phyloP scores from a whole-genome alignment of 2,888 invertebrate species.

The Cosmopolites sordidus region DNA sequence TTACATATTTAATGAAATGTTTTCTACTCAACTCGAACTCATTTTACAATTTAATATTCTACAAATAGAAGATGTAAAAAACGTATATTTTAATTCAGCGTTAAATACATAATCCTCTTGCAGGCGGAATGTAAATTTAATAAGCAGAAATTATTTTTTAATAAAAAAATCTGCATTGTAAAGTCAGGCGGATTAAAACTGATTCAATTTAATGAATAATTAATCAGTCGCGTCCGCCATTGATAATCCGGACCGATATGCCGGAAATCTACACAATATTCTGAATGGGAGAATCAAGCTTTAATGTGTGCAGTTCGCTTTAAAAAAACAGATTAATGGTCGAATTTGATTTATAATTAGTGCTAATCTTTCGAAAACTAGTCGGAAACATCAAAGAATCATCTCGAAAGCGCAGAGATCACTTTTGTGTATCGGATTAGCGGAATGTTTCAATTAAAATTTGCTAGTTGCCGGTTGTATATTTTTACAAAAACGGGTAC shows the following conservation, averaged over 20 bases:
- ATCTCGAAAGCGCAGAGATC: no score
- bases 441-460: no score
- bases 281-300: constrained; percentile 5
- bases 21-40: no score
- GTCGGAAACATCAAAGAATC: neutral
- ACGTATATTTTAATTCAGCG: constrained; percentile 9
- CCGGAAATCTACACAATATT: constrained; percentile 10
- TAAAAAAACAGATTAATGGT: neutral
- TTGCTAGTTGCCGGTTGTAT: no score
- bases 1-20: no score
- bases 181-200: constrained; percentile 15
- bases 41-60: no score
- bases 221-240: constrained; percentile 11
- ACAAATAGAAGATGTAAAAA: constrained; percentile 7
- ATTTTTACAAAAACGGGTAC: no score
- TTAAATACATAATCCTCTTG: constrained; percentile 10
- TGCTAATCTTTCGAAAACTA: neutral
- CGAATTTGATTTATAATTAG: constrained; percentile 1
- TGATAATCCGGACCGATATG: constrained; percentile 6
- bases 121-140: constrained; percentile 13
- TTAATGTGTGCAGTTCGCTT: constrained; percentile 2
- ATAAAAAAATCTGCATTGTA: constrained; percentile 13
- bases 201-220: constrained; percentile 15
- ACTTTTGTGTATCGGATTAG: no score
- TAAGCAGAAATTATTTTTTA: constrained; percentile 18